Percentiles rank a stretch among this genome's conserved stretches.
These are phyloP conservation scores for Sebastes glaucus DNA, from an alignment of 2,797 vertebrate genomes.

Conservation along the genomic window DNA sequence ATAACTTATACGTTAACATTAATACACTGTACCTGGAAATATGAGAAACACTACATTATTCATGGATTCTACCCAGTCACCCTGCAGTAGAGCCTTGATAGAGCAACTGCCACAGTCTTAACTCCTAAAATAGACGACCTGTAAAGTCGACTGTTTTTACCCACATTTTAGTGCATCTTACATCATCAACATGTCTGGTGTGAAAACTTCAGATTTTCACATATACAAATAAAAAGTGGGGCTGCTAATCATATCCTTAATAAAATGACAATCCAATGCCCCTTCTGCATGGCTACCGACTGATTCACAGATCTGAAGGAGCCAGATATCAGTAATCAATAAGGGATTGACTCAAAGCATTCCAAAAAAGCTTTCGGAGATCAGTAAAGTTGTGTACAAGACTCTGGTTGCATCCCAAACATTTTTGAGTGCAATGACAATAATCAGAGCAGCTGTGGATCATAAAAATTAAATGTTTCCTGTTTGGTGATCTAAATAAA, in stretches of 20 bases:
- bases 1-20: neutral
- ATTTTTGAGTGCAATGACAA: neutral
- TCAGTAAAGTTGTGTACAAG: neutral
- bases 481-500: neutral
- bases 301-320: slow-evolving; percentile 10
- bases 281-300: neutral
- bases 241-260: neutral
- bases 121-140: neutral
- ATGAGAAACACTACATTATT: slow-evolving; percentile 30
- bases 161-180: neutral
- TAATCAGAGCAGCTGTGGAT: neutral
- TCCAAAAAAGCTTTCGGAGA: slow-evolving; percentile 6
- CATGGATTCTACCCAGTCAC: neutral
- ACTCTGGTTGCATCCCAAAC: neutral
- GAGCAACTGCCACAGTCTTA: neutral
- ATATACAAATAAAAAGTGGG: neutral
- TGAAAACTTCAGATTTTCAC: neutral
- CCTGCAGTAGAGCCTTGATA: neutral
- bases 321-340: slow-evolving; percentile 28
- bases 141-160: neutral
- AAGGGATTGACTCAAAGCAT: slow-evolving; percentile 14
- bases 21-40: slow-evolving; percentile 14
- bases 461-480: neutral
- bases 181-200: neutral
- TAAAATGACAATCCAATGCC: neutral